Base-by-base conservation (phyloP, 2,888 invertebrate species). In the Lochmaea capreae region DNA sequence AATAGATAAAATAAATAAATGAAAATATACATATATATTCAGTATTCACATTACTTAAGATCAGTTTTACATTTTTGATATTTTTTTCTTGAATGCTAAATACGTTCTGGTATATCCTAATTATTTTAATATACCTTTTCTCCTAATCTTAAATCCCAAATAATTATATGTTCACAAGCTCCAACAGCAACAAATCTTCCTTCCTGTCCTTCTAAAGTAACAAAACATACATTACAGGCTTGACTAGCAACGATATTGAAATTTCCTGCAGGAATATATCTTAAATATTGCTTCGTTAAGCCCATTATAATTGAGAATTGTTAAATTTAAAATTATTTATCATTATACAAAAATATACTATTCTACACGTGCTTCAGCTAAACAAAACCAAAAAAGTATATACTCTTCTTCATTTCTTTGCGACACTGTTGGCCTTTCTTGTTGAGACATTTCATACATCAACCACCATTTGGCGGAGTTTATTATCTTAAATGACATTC, bases 71-170 rank as follows among this genome's bases (percentile, higher is more conserved):
- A 11, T 22, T 14, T 52, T 52, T 52, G 2, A 52, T 6, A 9
- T 54, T 8, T 54, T 54, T 16, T 54, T 16, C 9, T 18, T 16
- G 11, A 3, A 10, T 42, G 8, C 42, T 4, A 12, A 46, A 11
- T 46, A 46, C 2, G 2, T 46, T 46, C 14, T 46, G 12, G 2
- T 46, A 14, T 14, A 46, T 46, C 33, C 33, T 33, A 61, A 58
- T 33, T 68, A 70, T 73, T 26, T 14, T 58, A 71, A 66, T 33
- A 83, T 87, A 94, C 93, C 90, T 93, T 94, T 86, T 95, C 93
- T 57, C 94, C 93, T 9, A 95, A 92, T 84, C 95, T 91, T 85
- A 98, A 90, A 89, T 99, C 98, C 97, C 98, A 99, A 83, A 99
- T 91, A 83, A 94, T 91, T 75, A 97, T 94, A 90, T 97, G 94